phyloP scores from a whole-genome alignment of 2,797 vertebrate species.

The Ctenosaura bakeri region DNA sequence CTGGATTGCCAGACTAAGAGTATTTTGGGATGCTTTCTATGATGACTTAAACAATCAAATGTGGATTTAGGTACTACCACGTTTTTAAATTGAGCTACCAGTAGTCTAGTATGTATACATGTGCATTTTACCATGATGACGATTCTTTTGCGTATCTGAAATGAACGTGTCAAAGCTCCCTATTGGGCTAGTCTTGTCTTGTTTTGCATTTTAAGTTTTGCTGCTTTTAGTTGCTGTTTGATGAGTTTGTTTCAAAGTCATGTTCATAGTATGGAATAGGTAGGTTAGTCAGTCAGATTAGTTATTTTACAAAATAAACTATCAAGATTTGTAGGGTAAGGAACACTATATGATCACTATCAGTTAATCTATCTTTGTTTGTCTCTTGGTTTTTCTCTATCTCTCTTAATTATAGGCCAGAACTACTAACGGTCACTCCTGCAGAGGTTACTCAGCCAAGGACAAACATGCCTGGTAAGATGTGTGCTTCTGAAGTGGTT shows the following conservation, averaged over 20 bases:
- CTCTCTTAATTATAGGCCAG: constrained; percentile 77
- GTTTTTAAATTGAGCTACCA: neutral
- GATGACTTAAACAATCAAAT: neutral
- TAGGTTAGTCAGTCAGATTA: neutral
- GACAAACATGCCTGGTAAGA: constrained; percentile 73
- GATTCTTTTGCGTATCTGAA: neutral
- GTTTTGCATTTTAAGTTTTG: neutral
- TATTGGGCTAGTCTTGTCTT: neutral
- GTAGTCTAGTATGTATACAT: neutral
- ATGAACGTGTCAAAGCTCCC: neutral
- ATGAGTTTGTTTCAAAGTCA: neutral
- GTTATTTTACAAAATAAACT: neutral
- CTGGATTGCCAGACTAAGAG: neutral
- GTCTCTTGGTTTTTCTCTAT: too few species aligned
- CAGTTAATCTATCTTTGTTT: neutral
- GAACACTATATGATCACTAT: neutral
- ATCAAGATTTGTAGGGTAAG: neutral
- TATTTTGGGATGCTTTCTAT: too few species aligned
- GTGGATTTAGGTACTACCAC: neutral
- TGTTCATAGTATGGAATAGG: neutral
- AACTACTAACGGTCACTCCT: constrained; percentile 76
- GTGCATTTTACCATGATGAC: too few species aligned
- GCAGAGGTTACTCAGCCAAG: constrained; percentile 63
- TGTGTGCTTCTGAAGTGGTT: neutral
- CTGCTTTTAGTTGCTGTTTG: neutral